Percentiles rank a stretch among this genome's conserved stretches.
Conservation (phyloP, 2,113 vertebrate species). For the Sylvilagus bachmani region DNA sequence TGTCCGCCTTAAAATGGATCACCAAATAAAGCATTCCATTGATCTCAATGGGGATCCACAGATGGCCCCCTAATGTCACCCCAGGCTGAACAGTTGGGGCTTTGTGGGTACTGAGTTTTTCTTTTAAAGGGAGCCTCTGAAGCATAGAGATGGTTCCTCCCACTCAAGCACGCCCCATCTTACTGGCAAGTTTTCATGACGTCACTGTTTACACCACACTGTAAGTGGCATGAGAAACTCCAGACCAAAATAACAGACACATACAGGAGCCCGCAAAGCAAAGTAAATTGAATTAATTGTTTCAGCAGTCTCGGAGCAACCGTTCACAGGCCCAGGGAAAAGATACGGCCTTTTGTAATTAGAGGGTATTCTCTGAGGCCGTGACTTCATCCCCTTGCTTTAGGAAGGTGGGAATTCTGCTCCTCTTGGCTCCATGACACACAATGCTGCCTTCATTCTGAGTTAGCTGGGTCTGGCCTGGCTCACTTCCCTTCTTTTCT, state of each 20-base stretch:
- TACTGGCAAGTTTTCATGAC: constrained; percentile 40
- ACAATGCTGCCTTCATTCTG: neutral
- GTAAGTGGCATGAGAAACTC: constrained; percentile 51
- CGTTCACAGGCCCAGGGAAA: constrained; percentile 8
- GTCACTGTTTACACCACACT: constrained; percentile 46
- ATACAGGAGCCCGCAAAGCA: neutral
- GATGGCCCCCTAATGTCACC: neutral
- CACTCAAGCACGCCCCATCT: neutral
- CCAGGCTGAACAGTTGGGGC: constrained; percentile 1
- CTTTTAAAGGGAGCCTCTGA: constrained; percentile 47
- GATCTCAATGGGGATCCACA: neutral
- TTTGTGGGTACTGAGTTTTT: constrained; percentile 47
- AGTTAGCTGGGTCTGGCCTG: neutral
- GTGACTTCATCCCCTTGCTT: constrained; percentile 17
- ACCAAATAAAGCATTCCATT: neutral
- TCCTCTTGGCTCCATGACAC: neutral
- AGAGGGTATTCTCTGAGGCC: constrained; percentile 39
- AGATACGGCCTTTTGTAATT: neutral
- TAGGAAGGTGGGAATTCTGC: neutral
- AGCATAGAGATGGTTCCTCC: neutral
- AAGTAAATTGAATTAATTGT: constrained; percentile 62
- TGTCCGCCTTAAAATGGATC: neutral
- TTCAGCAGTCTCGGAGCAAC: constrained; percentile 44
- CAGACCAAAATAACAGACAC: neutral
- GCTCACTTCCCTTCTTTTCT: neutral